Evolutionary conservation across 2,797 vertebrate species (phyloP).

Genomic region (Ptychadena robeensis): DNA sequence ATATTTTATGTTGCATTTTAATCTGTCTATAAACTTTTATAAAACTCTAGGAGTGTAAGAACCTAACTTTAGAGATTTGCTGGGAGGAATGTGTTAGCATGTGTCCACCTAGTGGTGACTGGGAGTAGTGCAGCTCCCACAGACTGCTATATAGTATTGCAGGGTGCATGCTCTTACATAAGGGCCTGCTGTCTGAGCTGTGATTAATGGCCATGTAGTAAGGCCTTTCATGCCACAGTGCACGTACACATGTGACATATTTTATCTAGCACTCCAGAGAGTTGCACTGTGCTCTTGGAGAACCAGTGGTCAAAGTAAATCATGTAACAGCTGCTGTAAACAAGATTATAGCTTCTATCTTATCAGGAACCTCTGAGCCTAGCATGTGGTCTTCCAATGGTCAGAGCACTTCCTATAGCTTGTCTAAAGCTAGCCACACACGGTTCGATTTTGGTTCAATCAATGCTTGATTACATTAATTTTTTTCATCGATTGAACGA

Average conservation of each 20-base stretch:
- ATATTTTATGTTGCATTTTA: no score
- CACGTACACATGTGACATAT: conserved; percentile 52
- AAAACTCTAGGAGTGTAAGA: no score
- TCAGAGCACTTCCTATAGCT: conserved; percentile 1
- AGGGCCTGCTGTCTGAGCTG: conserved; percentile 13
- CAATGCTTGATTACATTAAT: no score
- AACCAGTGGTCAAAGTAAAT: conserved; percentile 51
- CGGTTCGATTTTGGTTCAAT: no score
- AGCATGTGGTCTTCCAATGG: conserved; percentile 18
- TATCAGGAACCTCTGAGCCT: conserved; percentile 22
- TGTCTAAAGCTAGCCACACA: no score
- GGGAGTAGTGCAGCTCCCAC: not conserved
- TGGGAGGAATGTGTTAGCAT: not conserved
- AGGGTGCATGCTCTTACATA: not conserved
- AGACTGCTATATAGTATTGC: not conserved
- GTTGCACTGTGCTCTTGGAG: conserved; percentile 39
- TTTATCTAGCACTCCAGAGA: conserved; percentile 20
- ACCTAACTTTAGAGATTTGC: no score
- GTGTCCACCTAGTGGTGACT: not conserved
- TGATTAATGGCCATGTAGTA: conserved; percentile 32
- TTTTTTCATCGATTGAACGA: no score
- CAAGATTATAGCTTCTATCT: conserved; percentile 32
- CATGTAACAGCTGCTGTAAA: conserved; percentile 54
- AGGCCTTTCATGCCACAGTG: conserved; percentile 32
- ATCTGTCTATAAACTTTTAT: no score